These are phyloP conservation scores for Galaxias olidus DNA, from an alignment of 2,797 vertebrate genomes.

Conservation along the genomic window DNA sequence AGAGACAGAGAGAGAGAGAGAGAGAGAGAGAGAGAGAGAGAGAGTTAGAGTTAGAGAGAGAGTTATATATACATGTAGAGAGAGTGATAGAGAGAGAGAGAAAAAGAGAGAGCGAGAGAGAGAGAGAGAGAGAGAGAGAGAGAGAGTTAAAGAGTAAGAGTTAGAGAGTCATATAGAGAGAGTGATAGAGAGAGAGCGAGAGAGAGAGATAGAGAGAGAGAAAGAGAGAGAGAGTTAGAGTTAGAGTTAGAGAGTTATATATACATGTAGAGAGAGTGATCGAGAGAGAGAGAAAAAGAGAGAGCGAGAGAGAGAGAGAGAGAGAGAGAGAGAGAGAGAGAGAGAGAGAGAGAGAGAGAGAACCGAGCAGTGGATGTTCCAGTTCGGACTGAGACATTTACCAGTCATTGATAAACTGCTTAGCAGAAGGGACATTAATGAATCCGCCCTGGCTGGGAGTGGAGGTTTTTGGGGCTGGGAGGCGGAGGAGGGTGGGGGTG, in stretches of 20 bases:
- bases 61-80: too few species aligned
- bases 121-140: constrained; percentile 36
- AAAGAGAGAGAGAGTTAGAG: background rate
- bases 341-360: constrained; percentile 3
- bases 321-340: background rate
- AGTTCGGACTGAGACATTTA: constrained; percentile 68
- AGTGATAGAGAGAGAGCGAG: background rate
- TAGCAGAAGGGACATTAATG: constrained; percentile 77
- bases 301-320: constrained; percentile 37
- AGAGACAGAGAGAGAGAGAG: constrained; percentile 27
- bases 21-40: constrained; percentile 36
- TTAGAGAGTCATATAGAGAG: too few species aligned
- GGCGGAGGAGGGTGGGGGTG: constrained; percentile 20
- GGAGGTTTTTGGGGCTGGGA: constrained; percentile 23
- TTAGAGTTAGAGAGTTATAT: background rate
- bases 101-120: constrained; percentile 23
- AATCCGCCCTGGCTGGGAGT: constrained; percentile 73
- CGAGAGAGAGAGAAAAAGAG: constrained; percentile 24
- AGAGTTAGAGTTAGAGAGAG: background rate
- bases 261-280: too few species aligned
- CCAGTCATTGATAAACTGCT: constrained; percentile 79
- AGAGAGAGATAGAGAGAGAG: constrained; percentile 30
- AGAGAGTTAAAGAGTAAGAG: too few species aligned
- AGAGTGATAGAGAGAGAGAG: constrained; percentile 2
- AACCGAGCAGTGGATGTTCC: constrained; percentile 26